A percentile compares a stretch with the other conserved stretches of the same genome.
Evolutionary conservation across 1,140 invertebrate species (phyloP).

Genomic region (Hypsibius dujardini): DNA sequence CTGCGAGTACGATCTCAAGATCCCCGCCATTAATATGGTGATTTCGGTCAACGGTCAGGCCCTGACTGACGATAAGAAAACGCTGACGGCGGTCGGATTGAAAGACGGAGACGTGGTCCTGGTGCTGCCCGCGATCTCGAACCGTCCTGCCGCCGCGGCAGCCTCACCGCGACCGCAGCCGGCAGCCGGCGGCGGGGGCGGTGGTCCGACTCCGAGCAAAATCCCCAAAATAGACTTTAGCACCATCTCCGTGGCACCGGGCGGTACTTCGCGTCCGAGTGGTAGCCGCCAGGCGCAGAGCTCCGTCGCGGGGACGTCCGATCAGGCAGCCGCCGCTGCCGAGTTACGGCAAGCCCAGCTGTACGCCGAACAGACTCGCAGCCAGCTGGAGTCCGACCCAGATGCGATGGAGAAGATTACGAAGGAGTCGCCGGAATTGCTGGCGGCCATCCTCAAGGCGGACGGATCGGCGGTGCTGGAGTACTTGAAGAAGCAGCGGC

Average conservation of each 20-base stretch:
- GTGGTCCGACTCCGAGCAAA: background rate
- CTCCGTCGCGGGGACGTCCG: too few relatives aligned
- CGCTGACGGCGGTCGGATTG: slow-evolving; percentile 54
- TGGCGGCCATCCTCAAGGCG: background rate
- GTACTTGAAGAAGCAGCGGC: background rate
- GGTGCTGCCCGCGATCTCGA: too few relatives aligned
- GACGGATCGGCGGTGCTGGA: background rate
- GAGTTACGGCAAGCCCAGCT: background rate
- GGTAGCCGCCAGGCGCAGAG: too few relatives aligned
- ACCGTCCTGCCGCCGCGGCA: too few relatives aligned
- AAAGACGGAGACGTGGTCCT: slow-evolving; percentile 70
- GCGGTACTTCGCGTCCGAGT: background rate
- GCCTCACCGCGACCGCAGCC: too few relatives aligned
- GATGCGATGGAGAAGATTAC: background rate
- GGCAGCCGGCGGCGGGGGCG: too few relatives aligned
- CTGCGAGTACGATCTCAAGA: slow-evolving; percentile 64
- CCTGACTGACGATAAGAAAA: slow-evolving; percentile 61
- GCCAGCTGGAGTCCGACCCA: background rate
- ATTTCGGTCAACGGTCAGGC: slow-evolving; percentile 68
- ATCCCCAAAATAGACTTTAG: slow-evolving; percentile 1
- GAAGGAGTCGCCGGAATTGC: background rate
- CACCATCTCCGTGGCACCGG: background rate
- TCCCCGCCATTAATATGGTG: slow-evolving; percentile 58
- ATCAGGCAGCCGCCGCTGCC: background rate
- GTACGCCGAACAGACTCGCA: background rate